Base-by-base conservation (phyloP, 1,140 invertebrate genomes). In the Calosoma granatense region DNA sequence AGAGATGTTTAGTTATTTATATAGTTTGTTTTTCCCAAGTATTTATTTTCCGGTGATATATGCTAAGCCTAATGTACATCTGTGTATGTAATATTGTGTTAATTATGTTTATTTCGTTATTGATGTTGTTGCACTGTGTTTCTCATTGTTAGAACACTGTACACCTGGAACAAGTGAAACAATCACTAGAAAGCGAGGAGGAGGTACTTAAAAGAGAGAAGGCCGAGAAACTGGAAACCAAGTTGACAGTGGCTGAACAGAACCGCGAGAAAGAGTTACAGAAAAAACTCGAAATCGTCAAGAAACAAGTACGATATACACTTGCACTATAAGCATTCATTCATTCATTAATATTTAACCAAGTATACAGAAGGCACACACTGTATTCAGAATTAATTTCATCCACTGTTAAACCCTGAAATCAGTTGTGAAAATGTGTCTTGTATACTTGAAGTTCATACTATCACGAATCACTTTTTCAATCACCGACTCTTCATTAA, bases 231-330 rank as follows among this genome's bases (percentile, higher is more conserved):
- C 78, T 88, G 63, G 82, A 86, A 72, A 81, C 77, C 65, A 89
- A 87, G 75, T 77, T 89, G 58, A 81, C 78, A 58, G 76, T 80
- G 59, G 87, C 87, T 56, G 85, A 88, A 71, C 78, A 79, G 65
- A 90, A 91, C 67, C 78, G 88, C 53, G 83, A 86, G 69, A 85
- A 85, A 68, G 85, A 88, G 70, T 81, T 90, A 55, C 82, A 88
- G 74, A 85, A 83, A 72, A 87, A 86, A 77, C 74, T 89, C 65
- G 86, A 89, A 67, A 82, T 79, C 68, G 80, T 88, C 65, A 86
- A 86, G 68, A 85, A 88, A 76, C 85, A 88, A 77, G 86, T 88
- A 80, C 63, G 65, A 56, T 52, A 9, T 9, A 6, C 6, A 36
- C n/a, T 36, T 36, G 54, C 21, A 20, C 22, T 58, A 51, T n/a